Base-by-base conservation (phyloP, 2,888 invertebrate genomes). In the Trichopoda pennipes region DNA sequence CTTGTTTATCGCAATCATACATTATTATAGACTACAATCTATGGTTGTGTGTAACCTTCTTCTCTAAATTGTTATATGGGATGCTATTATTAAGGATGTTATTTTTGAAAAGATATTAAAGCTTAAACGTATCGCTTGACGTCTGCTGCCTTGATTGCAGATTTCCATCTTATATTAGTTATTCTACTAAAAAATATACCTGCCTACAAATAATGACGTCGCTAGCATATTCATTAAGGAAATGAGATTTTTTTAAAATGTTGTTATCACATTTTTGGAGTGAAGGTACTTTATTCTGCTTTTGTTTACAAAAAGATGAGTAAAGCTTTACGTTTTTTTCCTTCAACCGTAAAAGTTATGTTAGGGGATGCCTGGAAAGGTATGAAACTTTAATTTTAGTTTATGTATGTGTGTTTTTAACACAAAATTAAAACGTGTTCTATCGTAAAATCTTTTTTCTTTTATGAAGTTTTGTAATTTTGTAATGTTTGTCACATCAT, bases 381-480 rank as follows among this genome's bases (percentile, higher is more conserved):
- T 49, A 42, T 16, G 55, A n/a, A 14, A 8, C 16, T 44, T 10
- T 64, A 23, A n/a, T 7, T 23, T 64, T n/a, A 16, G 16, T 44
- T 66, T 69, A 69, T 79, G 60, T 4, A 8, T 56, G 16, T 55
- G 61, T 69, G 72, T 79, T 83, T 38, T 68, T 19, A 70, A 47
- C 61, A 73, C 85, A 85, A 88, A 88, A 89, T 90, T 88, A 88
- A 88, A 90, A 89, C 90, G 90, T 90, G 90, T 87, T 88, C 87
- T 90, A 90, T 90, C 90, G 86, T 84, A 80, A 86, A 88, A 90
- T 90, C 88, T 88, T 83, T 72, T 61, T 88, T 83, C 66, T 61
- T 28, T 70, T 38, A 38, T 12, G 53, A 32, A 35, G 44, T 3
- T 16, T 73, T 70, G 56, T 79, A 75, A 75, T 68, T 68, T 79